Evolutionary conservation across 1,140 invertebrate genomes (phyloP), one percentile per base, ranked within the genome.

Genomic region (Arion vulgaris): DNA sequence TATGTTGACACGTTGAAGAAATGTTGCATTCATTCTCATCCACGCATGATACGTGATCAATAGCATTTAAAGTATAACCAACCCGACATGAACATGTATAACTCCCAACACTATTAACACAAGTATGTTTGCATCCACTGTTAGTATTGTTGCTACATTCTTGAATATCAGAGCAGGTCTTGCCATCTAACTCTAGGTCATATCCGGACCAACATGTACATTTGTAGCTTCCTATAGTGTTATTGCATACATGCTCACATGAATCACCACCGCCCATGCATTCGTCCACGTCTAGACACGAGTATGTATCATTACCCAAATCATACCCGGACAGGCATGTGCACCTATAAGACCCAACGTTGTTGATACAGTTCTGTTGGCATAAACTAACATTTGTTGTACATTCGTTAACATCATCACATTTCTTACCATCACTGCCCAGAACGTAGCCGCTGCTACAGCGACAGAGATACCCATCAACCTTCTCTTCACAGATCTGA

Each of bases 11-110:
- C 9, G 11, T 34, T 1, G 17, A 26, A 5, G 5, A 9, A 45
- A 13, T 57, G 53, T 57, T 19, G 53, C 78, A 80, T 69, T 80
- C 78, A n/a, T 80, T 39, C 15, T 34, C 38, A 41, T 80, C 78
- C 0, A 71, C 0, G 49, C 78, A 80, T 1, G 45, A 57, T n/a
- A 2, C 9, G 28, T 15, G 15, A 32, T 69, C 38, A 28, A 23
- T 11, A 23, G 9, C 28, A 66, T 66, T 45, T 7, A 32, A 17
- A 7, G 7, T 41, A 39, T 26, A 62, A 1, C 36, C 36, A 19
- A 19, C 32, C 17, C 36, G 36, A 28, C 78, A 62, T 39, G 28
- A 32, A 45, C 78, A 80, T 0, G 0, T 69, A 62, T 45, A 80
- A n/a, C 66, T 68, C 1, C 28, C 45, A 23, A 17, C 34, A 51